Evolutionary conservation across 2,113 vertebrate genomes (phyloP), one percentile per base, ranked within the genome.

Genomic region (Ammodytes marinus): DNA sequence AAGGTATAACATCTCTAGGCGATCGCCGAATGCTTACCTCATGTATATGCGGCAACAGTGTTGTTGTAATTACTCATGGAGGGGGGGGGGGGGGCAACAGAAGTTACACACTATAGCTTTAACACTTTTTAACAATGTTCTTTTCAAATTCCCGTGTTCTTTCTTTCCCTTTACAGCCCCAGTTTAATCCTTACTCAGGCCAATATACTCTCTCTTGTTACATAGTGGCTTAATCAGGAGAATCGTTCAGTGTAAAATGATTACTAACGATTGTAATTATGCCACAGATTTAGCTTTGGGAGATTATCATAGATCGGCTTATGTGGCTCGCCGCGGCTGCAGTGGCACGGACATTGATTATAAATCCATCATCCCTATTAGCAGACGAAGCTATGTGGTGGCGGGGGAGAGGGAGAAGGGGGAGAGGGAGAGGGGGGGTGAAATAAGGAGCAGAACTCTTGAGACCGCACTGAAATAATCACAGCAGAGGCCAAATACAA

Each of bases 121-220:
- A 27, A 27, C 27, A 27, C 27, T 27, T 10, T 46, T 74, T 53
- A 52, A 6, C 73, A 45, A 55, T 46, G 54, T 69, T 0, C 8
- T 42, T 63, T 68, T 14, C 17, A 8, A 2, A 11, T 54, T 54
- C 6, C 13, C 11, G 58, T 27, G 27, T 27, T 42, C 74, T n/a
- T 49, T 77, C 37, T 69, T 61, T 54, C 57, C 8, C 65, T 86
- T 75, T 67, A 55, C 71, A 74, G 27, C 14, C 40, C 35, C 45
- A 12, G 19, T 79, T 45, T 57, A 42, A 65, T 64, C 47, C 68
- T 64, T 69, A 15, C 37, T 69, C 35, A 45, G 13, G 8, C 15
- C 11, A 11, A 1, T 35, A 47, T 57, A 53, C 64, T 67, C 3
- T 12, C 15, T 17, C 0, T 27, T 27, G 27, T 27, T 27, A 3